Conservation (phyloP, 35 echinoderm and acorn worm species). For the Hemicentrotus pulcherrimus region DNA sequence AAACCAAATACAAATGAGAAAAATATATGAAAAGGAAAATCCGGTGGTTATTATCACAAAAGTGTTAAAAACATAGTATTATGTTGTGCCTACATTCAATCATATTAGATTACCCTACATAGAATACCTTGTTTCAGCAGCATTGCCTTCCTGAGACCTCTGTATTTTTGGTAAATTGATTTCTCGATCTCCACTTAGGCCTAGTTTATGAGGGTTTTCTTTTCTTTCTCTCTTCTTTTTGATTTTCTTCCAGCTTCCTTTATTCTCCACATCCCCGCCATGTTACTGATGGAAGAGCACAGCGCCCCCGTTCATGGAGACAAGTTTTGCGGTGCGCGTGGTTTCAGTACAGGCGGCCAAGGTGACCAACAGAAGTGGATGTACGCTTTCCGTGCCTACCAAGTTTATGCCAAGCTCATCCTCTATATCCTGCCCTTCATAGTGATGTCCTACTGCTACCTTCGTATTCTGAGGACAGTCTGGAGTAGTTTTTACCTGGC, state of each 20-base stretch:
- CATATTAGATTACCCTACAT: too few relatives aligned
- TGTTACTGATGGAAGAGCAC: constrained; percentile 64
- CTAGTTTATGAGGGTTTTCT: background rate
- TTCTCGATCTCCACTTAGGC: too few relatives aligned
- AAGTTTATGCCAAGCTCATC: constrained; percentile 68
- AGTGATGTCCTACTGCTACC: constrained; percentile 86
- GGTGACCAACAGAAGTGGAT: constrained; percentile 42
- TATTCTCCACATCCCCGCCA: constrained; percentile 80
- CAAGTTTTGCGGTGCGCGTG: background rate
- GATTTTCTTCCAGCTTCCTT: constrained; percentile 74
- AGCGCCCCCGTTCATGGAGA: background rate
- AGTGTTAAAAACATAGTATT: too few relatives aligned
- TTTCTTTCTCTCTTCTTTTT: background rate
- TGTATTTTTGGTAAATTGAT: too few relatives aligned
- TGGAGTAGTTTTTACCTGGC: constrained; percentile 77
- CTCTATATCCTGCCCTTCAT: constrained; percentile 83
- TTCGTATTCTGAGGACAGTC: constrained; percentile 71
- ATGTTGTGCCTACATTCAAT: too few relatives aligned
- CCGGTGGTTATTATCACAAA: too few relatives aligned
- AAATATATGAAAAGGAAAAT: too few relatives aligned
- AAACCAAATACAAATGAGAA: too few relatives aligned
- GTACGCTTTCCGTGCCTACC: constrained; percentile 55
- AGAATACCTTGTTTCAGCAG: too few relatives aligned
- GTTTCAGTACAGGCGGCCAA: constrained; percentile 27
- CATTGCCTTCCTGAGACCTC: too few relatives aligned